Evolutionary conservation across 2,888 invertebrate species (phyloP).

Genomic region (Eurois occulta): DNA sequence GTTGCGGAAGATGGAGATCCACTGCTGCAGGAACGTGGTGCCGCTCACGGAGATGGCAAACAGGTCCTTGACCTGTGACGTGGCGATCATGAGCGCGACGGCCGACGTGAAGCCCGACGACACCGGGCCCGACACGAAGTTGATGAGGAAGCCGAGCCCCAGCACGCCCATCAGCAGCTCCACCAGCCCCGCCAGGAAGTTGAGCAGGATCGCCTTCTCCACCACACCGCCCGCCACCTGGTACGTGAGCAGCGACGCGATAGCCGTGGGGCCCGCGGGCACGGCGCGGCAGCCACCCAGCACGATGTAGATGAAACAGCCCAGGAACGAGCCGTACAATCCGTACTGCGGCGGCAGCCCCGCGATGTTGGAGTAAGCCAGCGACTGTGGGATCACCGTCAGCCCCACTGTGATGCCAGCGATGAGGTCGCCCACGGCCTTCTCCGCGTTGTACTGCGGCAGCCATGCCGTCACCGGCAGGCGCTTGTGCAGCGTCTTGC

Average conservation of each 20-base stretch:
- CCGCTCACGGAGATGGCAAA: conserved; percentile 94
- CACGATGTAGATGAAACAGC: conserved; percentile 96
- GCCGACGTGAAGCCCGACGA: conserved; percentile 97
- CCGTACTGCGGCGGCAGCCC: conserved; percentile 96
- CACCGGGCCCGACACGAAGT: conserved; percentile 97
- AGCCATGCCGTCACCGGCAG: conserved; percentile 95
- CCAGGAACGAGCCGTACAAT: conserved; percentile 97
- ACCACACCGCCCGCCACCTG: conserved; percentile 93
- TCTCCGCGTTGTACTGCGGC: conserved; percentile 93
- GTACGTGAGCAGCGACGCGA: conserved; percentile 96
- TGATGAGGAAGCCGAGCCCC: conserved; percentile 96
- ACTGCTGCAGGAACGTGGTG: conserved; percentile 94
- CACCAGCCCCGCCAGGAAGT: conserved; percentile 93
- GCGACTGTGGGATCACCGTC: conserved; percentile 97
- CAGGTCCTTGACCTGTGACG: conserved; percentile 96
- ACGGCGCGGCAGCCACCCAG: conserved; percentile 98
- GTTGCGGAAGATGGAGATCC: conserved; percentile 93
- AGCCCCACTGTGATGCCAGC: conserved; percentile 98
- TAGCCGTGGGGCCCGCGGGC: conserved; percentile 98
- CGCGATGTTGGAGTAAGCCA: conserved; percentile 95
- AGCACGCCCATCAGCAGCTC: conserved; percentile 95
- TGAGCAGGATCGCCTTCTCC: conserved; percentile 94
- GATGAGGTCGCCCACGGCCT: conserved; percentile 96
- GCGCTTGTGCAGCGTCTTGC: conserved; percentile 93
- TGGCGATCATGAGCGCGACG: conserved; percentile 96